Percentiles rank a stretch among this genome's conserved stretches.
Conservation (phyloP, 2,797 vertebrate species). For the Bothrops alternatus region DNA sequence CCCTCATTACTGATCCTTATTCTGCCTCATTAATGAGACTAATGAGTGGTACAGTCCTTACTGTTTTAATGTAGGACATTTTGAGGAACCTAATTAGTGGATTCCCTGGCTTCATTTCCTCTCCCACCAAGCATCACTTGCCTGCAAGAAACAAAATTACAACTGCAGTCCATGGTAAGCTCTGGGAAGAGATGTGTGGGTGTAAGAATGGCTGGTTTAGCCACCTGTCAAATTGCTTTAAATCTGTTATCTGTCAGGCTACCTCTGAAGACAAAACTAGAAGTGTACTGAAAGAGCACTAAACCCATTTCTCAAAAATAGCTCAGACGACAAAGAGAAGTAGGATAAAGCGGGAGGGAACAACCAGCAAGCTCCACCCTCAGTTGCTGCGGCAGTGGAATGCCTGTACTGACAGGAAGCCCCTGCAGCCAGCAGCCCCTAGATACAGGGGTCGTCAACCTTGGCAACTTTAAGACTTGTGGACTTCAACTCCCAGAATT, state of each 20-base stretch:
- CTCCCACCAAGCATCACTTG: neutral
- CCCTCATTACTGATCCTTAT: neutral
- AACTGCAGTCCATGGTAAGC: neutral
- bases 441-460: too few relatives aligned
- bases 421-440: neutral
- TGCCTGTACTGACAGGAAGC: neutral
- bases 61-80: neutral
- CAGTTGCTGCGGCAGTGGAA: neutral
- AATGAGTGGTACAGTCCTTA: neutral
- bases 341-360: neutral
- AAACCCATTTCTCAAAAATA: neutral
- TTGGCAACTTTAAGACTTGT: too few relatives aligned
- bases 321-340: neutral
- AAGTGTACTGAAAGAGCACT: neutral
- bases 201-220: neutral
- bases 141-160: neutral
- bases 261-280: neutral
- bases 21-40: neutral
- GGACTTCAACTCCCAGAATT: too few relatives aligned
- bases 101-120: neutral
- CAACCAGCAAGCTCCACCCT: neutral
- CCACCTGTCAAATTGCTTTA: neutral
- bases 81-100: neutral
- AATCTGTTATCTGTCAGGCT: neutral
- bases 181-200: neutral